Percentiles rank a stretch among this genome's conserved stretches.
phyloP scores from a whole-genome alignment of 2,113 vertebrate species.

The Azemiops feae region DNA sequence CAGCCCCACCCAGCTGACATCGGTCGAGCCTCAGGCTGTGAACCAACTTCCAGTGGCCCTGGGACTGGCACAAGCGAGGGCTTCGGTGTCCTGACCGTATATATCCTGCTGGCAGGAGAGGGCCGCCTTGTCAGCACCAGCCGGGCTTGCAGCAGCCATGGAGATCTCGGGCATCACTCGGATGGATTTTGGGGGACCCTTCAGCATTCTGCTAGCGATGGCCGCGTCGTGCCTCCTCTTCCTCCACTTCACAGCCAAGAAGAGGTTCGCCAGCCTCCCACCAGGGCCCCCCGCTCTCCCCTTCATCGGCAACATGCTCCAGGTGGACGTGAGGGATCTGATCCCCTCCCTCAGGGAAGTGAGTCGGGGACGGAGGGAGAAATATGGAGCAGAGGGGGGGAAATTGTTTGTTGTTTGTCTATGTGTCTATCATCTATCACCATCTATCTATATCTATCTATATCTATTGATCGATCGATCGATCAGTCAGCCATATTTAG shows the following conservation, averaged over 20 bases:
- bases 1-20: neutral
- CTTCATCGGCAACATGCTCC: slow-evolving; percentile 43
- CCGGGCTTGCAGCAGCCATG: neutral
- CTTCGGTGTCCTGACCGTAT: too few species aligned
- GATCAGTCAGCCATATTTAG: neutral
- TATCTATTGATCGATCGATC: neutral
- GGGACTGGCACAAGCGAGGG: neutral
- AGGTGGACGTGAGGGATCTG: slow-evolving; percentile 43
- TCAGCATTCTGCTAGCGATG: slow-evolving; percentile 7
- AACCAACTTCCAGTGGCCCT: neutral
- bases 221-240: neutral
- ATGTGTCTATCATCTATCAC: neutral
- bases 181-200: slow-evolving; percentile 10
- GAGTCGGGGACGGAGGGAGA: neutral
- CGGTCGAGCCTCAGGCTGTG: neutral
- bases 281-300: slow-evolving; percentile 36
- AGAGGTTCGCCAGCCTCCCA: neutral
- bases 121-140: accelerated
- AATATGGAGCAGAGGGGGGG: neutral
- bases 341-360: slow-evolving; percentile 36
- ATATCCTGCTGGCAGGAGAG: too few species aligned
- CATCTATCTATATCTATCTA: neutral
- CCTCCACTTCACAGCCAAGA: neutral
- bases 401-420: neutral
- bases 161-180: neutral